phyloP scores from a whole-genome alignment of 2,113 vertebrate species.

The Craseonycteris thonglongyai region DNA sequence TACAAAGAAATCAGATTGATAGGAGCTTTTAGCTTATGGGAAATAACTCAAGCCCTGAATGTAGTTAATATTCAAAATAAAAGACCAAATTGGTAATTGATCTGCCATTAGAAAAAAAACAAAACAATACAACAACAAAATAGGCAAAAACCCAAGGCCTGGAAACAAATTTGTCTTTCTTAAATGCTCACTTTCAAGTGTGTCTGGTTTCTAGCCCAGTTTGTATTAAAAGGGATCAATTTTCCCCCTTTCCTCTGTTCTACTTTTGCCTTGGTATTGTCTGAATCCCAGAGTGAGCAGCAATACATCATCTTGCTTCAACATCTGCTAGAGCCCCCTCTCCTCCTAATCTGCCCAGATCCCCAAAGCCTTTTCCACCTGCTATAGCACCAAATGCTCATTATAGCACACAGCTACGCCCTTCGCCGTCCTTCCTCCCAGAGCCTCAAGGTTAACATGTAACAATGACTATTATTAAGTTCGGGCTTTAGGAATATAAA shows the following conservation, averaged over 20 bases:
- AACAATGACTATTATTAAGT: conserved; percentile 87
- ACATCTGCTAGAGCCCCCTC: conserved; percentile 87
- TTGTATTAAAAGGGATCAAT: conserved; percentile 80
- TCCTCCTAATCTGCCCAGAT: conserved; percentile 84
- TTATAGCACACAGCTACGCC: conserved; percentile 82
- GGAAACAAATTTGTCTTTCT: conserved; percentile 75
- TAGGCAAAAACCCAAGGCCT: conserved; percentile 56
- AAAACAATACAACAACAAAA: neutral
- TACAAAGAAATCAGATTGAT: too few relatives aligned
- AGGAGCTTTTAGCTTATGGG: conserved; percentile 29
- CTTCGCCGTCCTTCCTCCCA: conserved; percentile 81
- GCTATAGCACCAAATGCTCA: conserved; percentile 85
- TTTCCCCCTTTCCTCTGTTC: conserved; percentile 76
- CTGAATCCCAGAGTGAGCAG: conserved; percentile 85
- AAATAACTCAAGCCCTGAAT: conserved; percentile 65
- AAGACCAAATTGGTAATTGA: conserved; percentile 60
- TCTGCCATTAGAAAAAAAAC: neutral
- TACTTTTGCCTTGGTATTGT: conserved; percentile 82
- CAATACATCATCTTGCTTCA: conserved; percentile 86
- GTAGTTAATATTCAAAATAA: conserved; percentile 64
- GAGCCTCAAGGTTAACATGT: conserved; percentile 84
- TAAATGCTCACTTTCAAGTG: conserved; percentile 75
- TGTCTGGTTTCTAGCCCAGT: conserved; percentile 76
- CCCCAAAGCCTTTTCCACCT: conserved; percentile 87
- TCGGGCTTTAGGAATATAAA: conserved; percentile 73